phyloP scores from a whole-genome alignment of 2,113 vertebrate genomes.

The Poecile atricapillus region DNA sequence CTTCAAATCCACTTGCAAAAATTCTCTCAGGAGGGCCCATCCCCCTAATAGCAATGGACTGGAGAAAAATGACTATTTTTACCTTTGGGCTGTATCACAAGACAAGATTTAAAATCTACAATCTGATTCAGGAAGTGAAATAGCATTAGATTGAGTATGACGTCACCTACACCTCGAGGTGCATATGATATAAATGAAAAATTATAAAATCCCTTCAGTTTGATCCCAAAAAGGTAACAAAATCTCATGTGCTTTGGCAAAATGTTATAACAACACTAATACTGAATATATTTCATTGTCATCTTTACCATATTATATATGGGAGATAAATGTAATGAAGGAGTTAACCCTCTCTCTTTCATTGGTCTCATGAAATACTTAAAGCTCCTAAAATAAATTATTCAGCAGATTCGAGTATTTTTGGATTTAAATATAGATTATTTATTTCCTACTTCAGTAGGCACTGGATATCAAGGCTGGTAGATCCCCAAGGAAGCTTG shows the following conservation, averaged over 20 bases:
- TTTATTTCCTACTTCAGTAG: not conserved
- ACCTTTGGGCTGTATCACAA: not conserved
- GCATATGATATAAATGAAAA: not conserved
- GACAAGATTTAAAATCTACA: not conserved
- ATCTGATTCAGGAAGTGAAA: not conserved
- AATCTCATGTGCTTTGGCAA: not conserved
- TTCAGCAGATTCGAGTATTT: not conserved
- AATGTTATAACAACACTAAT: not conserved
- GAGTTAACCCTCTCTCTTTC: not conserved
- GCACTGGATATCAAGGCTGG: not conserved
- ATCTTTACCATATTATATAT: not conserved
- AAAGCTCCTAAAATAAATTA: not conserved
- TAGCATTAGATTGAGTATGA: not conserved
- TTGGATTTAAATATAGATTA: not conserved
- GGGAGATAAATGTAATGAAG: not conserved
- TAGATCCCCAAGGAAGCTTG: not conserved
- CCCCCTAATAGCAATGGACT: conserved; percentile 14
- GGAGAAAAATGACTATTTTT: conserved; percentile 1
- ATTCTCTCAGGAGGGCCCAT: not conserved
- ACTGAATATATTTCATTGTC: not conserved
- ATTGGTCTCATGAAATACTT: not conserved
- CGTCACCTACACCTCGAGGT: not conserved
- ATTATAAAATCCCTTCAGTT: not conserved
- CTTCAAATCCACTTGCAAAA: conserved; percentile 22
- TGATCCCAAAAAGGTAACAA: not conserved